phyloP scores from a whole-genome alignment of 2,888 invertebrate genomes.

The Scaptomyza flava region DNA sequence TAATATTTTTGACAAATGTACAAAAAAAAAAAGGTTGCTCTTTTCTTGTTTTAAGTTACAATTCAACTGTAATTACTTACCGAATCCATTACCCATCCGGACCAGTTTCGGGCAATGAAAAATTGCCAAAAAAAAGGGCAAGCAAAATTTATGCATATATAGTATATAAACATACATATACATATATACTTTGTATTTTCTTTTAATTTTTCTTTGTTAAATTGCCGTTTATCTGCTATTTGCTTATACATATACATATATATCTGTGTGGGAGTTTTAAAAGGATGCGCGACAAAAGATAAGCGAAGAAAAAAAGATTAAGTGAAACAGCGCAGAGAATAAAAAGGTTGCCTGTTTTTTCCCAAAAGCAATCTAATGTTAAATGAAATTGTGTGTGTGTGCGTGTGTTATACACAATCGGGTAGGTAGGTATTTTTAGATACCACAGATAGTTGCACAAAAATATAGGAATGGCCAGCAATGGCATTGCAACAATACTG shows the following conservation, averaged over 20 bases:
- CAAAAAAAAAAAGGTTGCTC: not conserved
- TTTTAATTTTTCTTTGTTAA: constrained; percentile 80
- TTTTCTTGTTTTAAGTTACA: constrained; percentile 59
- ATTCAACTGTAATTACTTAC: constrained; percentile 78
- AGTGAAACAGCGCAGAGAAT: constrained; percentile 41
- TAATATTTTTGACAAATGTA: too few relatives aligned
- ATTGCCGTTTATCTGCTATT: constrained; percentile 74
- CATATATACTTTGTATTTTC: constrained; percentile 67
- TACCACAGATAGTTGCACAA: not conserved
- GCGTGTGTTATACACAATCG: constrained; percentile 19
- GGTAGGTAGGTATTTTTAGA: not conserved
- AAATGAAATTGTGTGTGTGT: constrained; percentile 59
- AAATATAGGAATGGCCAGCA: constrained; percentile 5
- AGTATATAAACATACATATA: not conserved
- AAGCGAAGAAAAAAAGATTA: constrained; percentile 37
- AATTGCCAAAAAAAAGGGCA: constrained; percentile 62
- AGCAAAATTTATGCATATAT: constrained; percentile 23
- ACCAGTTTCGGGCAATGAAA: constrained; percentile 43
- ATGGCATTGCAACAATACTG: not conserved
- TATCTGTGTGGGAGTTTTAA: constrained; percentile 35
- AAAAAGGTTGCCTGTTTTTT: constrained; percentile 50
- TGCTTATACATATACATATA: constrained; percentile 32
- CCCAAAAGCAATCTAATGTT: constrained; percentile 33
- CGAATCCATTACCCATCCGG: constrained; percentile 53
- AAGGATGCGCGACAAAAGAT: constrained; percentile 60